These are phyloP conservation scores for Sapajus apella DNA, from an alignment of 2,113 vertebrate species.

Conservation along the genomic window DNA sequence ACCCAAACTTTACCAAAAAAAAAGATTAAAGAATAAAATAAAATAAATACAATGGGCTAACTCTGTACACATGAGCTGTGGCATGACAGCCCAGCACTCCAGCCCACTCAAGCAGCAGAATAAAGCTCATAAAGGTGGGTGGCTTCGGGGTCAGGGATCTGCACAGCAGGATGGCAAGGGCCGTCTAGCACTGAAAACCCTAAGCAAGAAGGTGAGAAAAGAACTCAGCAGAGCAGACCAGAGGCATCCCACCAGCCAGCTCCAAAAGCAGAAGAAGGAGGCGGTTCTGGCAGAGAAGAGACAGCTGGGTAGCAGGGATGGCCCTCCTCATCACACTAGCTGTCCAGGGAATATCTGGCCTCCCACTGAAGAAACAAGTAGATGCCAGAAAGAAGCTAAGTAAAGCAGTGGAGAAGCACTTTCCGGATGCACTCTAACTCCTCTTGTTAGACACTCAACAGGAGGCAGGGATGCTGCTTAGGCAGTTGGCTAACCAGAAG, in stretches of 20 bases:
- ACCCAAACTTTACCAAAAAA: no score
- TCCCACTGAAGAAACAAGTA: slow-evolving; percentile 90
- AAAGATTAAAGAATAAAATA: no score
- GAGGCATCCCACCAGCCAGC: slow-evolving; percentile 92
- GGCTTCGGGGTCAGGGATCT: slow-evolving; percentile 89
- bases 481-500: slow-evolving; percentile 92
- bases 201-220: slow-evolving; percentile 91
- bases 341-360: slow-evolving; percentile 88
- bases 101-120: slow-evolving; percentile 94
- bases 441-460: slow-evolving; percentile 90
- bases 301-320: slow-evolving; percentile 91
- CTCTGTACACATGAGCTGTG: not conserved
- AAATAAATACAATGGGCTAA: no score
- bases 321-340: slow-evolving; percentile 94
- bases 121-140: slow-evolving; percentile 94
- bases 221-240: slow-evolving; percentile 90
- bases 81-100: slow-evolving; percentile 86
- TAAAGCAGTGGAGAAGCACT: slow-evolving; percentile 90
- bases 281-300: slow-evolving; percentile 94
- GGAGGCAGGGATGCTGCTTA: slow-evolving; percentile 89
- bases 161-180: slow-evolving; percentile 91
- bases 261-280: slow-evolving; percentile 95
- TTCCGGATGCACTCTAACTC: slow-evolving; percentile 89
- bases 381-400: slow-evolving; percentile 89
- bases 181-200: slow-evolving; percentile 86